Evolutionary conservation across 2,888 invertebrate species (phyloP), one percentile per base, ranked within the genome.

Genomic region (Tenthredo livida): DNA sequence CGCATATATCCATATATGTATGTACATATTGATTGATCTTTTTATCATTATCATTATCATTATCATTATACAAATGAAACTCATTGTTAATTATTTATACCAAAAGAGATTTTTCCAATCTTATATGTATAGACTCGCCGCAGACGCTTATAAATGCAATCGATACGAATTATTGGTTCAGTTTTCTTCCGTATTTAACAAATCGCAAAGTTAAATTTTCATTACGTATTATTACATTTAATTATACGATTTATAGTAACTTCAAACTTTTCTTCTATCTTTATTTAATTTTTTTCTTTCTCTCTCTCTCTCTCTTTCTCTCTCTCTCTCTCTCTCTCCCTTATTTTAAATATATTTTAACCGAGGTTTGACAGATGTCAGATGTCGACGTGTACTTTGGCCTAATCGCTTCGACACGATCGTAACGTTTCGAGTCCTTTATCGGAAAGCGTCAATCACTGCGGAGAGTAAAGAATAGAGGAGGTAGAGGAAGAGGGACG

Each of bases 351-450:
- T 54, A 77, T 33, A 73, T 6, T 25, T 21, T 21, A n/a, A 43
- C n/a, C 21, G 10, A 17, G 37, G 29, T 54, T 77, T 54, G 33
- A 54, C 77, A 77, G 47, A 77, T 77, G 75, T 50, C 75, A 77
- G 47, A 29, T 33, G 33, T 50, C 50, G 29, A 40, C 17, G 47
- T 17, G 29, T 33, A 50, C 77, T 50, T 77, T 77, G 77, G 77
- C n/a, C 50, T 77, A 33, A 77, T 75, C 75, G 75, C 75, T 3
- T 10, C n/a, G 40, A 72, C 75, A 50, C 75, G 75, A 75, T 75
- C 75, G 47, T 50, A 75, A 73, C 73, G 73, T 73, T 73, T 73
- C 29, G 73, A 73, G 73, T 73, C 21, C 37, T 73, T 73, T 73
- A 73, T 73, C 73, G 73, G 43, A 43, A 73, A 43, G 73, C 43